Percentiles rank a stretch among this genome's conserved stretches.
Conservation (phyloP, 2,797 vertebrate genomes). For the Danio jaintianensis region DNA sequence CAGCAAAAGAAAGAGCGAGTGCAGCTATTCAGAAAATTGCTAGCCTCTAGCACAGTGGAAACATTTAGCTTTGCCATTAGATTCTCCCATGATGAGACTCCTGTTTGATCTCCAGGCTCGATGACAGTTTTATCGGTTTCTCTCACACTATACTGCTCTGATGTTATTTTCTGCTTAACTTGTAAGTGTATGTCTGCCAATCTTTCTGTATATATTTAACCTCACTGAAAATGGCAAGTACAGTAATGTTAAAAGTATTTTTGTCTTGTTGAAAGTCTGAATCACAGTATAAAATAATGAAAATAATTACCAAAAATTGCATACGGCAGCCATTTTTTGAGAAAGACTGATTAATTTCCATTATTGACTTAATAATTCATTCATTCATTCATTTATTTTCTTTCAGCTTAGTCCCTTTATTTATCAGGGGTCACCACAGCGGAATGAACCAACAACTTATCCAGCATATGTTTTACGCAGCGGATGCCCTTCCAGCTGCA, state of each 20-base stretch:
- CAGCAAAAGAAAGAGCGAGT: slow-evolving; percentile 23
- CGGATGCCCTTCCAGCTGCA: no score
- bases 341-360: not conserved
- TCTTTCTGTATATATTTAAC: not conserved
- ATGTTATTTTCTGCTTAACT: not conserved
- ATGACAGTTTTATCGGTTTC: slow-evolving; percentile 44
- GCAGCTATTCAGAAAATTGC: slow-evolving; percentile 51
- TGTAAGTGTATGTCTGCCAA: not conserved
- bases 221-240: not conserved
- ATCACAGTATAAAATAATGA: not conserved
- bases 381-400: no score
- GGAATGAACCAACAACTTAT: no score
- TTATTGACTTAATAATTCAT: no score
- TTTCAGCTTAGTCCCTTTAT: no score
- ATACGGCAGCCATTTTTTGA: not conserved
- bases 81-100: slow-evolving; percentile 40
- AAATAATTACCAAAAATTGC: not conserved
- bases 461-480: no score
- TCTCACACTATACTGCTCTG: not conserved
- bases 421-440: no score
- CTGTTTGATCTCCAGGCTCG: slow-evolving; percentile 53
- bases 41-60: slow-evolving; percentile 54
- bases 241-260: not conserved
- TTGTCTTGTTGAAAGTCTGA: not conserved
- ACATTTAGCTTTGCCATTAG: slow-evolving; percentile 48